These are phyloP conservation scores for Axis porcinus DNA, from an alignment of 2,113 vertebrate species.

Conservation along the genomic window DNA sequence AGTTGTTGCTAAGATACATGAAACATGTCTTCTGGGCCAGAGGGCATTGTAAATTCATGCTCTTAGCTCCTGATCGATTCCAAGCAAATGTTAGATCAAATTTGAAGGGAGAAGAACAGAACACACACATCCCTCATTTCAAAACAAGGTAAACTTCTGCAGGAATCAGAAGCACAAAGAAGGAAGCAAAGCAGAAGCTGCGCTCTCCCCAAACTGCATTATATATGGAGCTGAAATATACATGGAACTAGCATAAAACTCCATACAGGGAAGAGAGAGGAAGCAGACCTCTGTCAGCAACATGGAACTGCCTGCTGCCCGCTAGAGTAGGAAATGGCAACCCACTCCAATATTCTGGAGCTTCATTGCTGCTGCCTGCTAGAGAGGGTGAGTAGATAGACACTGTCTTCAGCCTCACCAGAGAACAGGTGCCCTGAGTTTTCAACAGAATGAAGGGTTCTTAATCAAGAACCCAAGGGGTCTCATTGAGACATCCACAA, in stretches of 20 bases:
- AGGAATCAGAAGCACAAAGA: neutral
- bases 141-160: neutral
- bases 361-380: neutral
- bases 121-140: neutral
- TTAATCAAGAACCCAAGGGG: neutral
- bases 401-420: neutral
- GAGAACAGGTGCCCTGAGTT: neutral
- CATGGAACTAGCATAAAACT: neutral
- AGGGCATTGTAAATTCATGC: neutral
- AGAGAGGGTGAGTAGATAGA: neutral
- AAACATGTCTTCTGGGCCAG: neutral
- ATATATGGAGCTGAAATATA: neutral
- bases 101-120: neutral
- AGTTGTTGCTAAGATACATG: neutral
- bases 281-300: neutral
- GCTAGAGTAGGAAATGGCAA: neutral
- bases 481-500: neutral
- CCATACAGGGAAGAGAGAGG: neutral
- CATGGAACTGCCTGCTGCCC: neutral
- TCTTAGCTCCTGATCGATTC: neutral
- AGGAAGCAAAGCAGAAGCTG: neutral
- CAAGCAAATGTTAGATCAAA: neutral
- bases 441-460: neutral
- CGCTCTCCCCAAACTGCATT: neutral
- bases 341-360: neutral